A percentile compares a stretch with the other conserved stretches of the same genome.
Evolutionary conservation across 2,888 invertebrate species (phyloP).

Genomic region (Drosophila flavopinicola): DNA sequence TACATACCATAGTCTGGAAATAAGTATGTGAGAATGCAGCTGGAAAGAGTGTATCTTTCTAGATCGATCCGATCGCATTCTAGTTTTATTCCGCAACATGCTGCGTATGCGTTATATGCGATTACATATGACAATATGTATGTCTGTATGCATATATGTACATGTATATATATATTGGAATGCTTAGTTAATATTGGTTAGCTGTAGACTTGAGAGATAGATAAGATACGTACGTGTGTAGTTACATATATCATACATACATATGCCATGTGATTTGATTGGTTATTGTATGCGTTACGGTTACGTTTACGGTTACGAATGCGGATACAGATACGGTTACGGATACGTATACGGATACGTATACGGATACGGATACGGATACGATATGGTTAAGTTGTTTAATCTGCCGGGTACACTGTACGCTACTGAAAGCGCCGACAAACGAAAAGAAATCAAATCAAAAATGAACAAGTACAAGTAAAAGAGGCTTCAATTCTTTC

Average conservation of each 20-base stretch:
- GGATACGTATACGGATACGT: constrained; percentile 21
- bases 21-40: constrained; percentile 28
- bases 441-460: constrained; percentile 20
- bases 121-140: constrained; percentile 9
- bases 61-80: constrained; percentile 8
- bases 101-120: constrained; percentile 42
- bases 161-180: constrained; percentile 14
- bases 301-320: constrained; percentile 29
- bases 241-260: constrained; percentile 35
- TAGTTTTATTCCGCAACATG: constrained; percentile 29
- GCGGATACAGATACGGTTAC: constrained; percentile 10
- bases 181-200: constrained; percentile 53
- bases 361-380: constrained; percentile 27
- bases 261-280: constrained; percentile 48
- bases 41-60: neutral
- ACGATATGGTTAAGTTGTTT: constrained; percentile 22
- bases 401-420: constrained; percentile 49
- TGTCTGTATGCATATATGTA: constrained; percentile 13
- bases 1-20: constrained; percentile 38
- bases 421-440: constrained; percentile 39
- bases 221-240: constrained; percentile 39
- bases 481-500: constrained; percentile 37
- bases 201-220: constrained; percentile 38
- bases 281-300: constrained; percentile 31
- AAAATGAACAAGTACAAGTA: constrained; percentile 17